Evolutionary conservation across 2,888 invertebrate species (phyloP).

Genomic region (Acrobasis suavella): DNA sequence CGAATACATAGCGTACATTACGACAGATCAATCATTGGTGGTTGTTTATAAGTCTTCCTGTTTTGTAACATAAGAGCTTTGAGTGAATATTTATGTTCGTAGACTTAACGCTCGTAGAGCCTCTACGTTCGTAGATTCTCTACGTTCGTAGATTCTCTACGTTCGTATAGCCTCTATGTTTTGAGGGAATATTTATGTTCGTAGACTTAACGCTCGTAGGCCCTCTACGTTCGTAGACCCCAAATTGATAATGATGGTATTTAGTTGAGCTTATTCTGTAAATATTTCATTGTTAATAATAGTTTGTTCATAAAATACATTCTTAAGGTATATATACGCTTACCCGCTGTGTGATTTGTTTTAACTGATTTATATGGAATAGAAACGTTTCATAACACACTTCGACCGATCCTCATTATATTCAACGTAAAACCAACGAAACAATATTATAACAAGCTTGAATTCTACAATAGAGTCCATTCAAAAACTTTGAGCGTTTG

Average conservation of each 20-base stretch:
- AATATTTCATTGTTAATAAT: too few relatives aligned
- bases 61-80: too few relatives aligned
- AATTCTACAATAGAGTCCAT: not conserved
- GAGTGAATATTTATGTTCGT: not conserved
- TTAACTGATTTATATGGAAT: not conserved
- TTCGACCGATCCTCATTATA: not conserved
- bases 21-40: too few relatives aligned
- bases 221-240: not conserved
- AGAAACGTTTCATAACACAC: too few relatives aligned
- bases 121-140: not conserved
- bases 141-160: too few relatives aligned
- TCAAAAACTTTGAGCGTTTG: constrained; percentile 8
- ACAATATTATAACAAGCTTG: constrained; percentile 7
- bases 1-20: too few relatives aligned
- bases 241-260: not conserved
- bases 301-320: too few relatives aligned
- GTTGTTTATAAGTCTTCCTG: too few relatives aligned
- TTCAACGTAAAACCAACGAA: not conserved
- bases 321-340: too few relatives aligned
- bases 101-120: not conserved
- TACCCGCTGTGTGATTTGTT: not conserved
- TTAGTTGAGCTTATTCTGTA: not conserved
- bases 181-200: not conserved
- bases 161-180: too few relatives aligned
- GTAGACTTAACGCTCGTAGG: not conserved